These are phyloP conservation scores for Balaenoptera acutorostrata DNA, from an alignment of 2,113 vertebrate species.

Conservation along the genomic window DNA sequence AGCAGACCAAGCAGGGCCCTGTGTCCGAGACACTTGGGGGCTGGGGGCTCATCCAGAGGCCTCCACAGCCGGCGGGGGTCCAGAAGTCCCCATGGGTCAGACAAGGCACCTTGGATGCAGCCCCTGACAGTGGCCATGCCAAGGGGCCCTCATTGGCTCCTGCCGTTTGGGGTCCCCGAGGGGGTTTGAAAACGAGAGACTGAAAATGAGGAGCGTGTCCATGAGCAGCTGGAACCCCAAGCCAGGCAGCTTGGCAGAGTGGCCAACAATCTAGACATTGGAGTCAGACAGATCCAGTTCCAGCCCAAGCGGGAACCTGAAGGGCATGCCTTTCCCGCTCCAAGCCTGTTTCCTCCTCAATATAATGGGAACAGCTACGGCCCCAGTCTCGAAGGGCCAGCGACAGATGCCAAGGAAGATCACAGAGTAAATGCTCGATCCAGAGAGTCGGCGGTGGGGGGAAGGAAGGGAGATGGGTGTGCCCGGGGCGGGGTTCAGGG, in stretches of 20 bases:
- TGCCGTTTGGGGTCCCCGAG: neutral
- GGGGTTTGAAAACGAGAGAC: neutral
- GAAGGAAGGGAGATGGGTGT: neutral
- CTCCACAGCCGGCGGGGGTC: neutral
- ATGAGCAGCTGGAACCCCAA: neutral
- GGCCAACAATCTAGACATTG: neutral
- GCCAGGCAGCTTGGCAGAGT: neutral
- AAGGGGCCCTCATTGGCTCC: neutral
- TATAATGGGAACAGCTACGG: neutral
- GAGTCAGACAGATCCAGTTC: constrained; percentile 14
- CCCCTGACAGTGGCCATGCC: neutral
- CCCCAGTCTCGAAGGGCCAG: neutral
- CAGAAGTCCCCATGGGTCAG: neutral
- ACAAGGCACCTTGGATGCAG: neutral
- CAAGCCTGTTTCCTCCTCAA: constrained; percentile 5
- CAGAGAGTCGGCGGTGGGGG: neutral
- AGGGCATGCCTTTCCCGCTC: neutral
- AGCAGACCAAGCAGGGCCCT: constrained; percentile 25
- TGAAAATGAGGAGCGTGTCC: neutral
- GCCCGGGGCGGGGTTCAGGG: neutral
- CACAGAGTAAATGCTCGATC: neutral
- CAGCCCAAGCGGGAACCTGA: neutral
- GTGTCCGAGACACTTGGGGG: neutral
- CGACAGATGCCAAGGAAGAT: neutral
- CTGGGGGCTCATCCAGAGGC: neutral